Base-by-base conservation (phyloP, 2,888 invertebrate species). In the Tiliacea aurago region DNA sequence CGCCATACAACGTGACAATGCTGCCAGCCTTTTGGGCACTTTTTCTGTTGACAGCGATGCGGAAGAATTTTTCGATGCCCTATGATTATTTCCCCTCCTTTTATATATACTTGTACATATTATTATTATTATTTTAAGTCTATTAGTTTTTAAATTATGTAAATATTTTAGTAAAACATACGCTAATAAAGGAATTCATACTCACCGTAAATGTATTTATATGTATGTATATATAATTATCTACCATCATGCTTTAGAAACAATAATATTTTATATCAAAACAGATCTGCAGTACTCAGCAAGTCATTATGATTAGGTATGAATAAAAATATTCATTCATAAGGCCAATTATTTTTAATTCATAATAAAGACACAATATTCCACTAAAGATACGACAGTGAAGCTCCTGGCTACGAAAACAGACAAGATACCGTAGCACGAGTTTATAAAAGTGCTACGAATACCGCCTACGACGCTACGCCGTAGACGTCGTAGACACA, bases 401-500 rank as follows among this genome's bases (percentile, higher is more conserved):
- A 18, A 45, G n/a, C n/a, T 11, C 9, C 2, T 9, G 56, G 23
- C 55, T 51, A 71, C 23, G 59, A 41, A 49, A 62, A 58, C 7
- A 33, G 80, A 84, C 71, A 81, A 73, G 76, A 81, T 69, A 84
- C 63, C 64, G 67, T 69, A 72, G 61, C 61, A 53, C 20, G 15
- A 55, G 65, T 81, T 47, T 75, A 73, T 81, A 87, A 85, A 85
- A 77, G 55, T 84, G 80, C 86, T 74, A 76, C 84, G 71, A 37
- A 45, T 63, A 58, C 61, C 73, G 73, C 79, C 85, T 82, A 86
- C 87, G 83, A 87, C 75, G 88, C 89, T 91, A 91, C 92, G 91
- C 58, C 91, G 91, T 92, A 91, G 90, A 86, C 87, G 78, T 86
- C 91, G 91, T 93, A 95, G 95, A 95, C 94, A 94, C 94, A 94